Evolutionary conservation across 2,113 vertebrate species (phyloP).

Genomic region (Ophiodon elongatus): DNA sequence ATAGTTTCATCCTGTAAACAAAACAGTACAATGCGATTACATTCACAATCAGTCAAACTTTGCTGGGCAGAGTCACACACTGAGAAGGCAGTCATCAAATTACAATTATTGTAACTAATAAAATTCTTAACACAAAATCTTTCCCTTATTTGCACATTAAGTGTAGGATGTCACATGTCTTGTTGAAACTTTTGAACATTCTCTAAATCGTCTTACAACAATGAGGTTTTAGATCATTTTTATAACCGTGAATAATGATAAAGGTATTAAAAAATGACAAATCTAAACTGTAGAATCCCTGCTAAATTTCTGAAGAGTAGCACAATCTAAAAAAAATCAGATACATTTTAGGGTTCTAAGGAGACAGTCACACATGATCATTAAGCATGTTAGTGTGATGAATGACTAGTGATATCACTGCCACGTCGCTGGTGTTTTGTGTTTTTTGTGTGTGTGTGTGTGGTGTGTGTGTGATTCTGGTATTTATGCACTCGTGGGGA

Average conservation of each 20-base stretch:
- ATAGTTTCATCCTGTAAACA: not conserved
- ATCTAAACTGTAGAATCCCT: slow-evolving; percentile 26
- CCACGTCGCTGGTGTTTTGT: slow-evolving; percentile 6
- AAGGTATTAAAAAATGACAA: slow-evolving; percentile 29
- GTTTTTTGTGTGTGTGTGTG: not conserved
- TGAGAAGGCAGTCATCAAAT: slow-evolving; percentile 2
- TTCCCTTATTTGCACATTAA: slow-evolving; percentile 4
- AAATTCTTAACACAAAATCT: slow-evolving; percentile 6
- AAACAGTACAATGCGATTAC: slow-evolving; percentile 4
- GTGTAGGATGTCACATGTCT: not conserved
- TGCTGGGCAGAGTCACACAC: slow-evolving; percentile 37
- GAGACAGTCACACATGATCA: not conserved
- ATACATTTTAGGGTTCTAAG: not conserved
- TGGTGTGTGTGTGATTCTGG: not conserved
- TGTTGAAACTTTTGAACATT: not conserved
- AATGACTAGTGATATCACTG: not conserved
- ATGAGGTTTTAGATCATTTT: not conserved
- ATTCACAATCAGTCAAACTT: slow-evolving; percentile 2
- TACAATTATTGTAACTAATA: not conserved
- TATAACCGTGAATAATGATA: not conserved
- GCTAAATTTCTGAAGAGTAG: slow-evolving; percentile 15
- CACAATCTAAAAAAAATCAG: not conserved
- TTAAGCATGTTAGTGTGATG: not conserved
- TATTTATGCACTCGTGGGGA: not conserved
- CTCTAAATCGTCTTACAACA: not conserved